phyloP scores from a whole-genome alignment of 2,797 vertebrate genomes.

The Poecilia velifera region DNA sequence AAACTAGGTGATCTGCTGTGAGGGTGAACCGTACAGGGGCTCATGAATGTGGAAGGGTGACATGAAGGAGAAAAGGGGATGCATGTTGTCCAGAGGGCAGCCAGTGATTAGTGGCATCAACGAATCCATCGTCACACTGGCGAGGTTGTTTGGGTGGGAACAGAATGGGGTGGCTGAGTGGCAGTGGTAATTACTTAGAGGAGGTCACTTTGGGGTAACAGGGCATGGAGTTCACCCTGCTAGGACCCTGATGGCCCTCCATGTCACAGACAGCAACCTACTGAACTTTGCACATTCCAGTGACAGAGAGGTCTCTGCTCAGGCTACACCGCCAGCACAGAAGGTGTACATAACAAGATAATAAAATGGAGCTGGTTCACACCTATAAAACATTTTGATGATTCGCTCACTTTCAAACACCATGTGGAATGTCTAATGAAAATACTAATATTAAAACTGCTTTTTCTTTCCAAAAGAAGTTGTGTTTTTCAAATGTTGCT shows the following conservation, averaged over 20 bases:
- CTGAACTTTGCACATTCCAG: conserved; percentile 45
- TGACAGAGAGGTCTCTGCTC: conserved; percentile 51
- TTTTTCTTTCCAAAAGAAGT: too few species aligned
- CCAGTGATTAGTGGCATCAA: conserved; percentile 74
- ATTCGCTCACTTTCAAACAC: not conserved
- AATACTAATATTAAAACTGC: too few species aligned
- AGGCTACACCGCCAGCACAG: conserved; percentile 22
- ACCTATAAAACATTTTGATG: too few species aligned
- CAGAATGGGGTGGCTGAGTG: conserved; percentile 60
- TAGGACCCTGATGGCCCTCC: conserved; percentile 25
- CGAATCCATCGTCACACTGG: conserved; percentile 53
- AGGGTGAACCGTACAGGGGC: conserved; percentile 45
- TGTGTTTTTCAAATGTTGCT: too few species aligned
- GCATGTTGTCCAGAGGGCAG: conserved; percentile 62
- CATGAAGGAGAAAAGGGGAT: conserved; percentile 56
- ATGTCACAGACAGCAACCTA: conserved; percentile 65
- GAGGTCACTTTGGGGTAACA: conserved; percentile 62
- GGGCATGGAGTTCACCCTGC: conserved; percentile 37
- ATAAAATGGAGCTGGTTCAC: too few species aligned
- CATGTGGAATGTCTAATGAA: too few species aligned
- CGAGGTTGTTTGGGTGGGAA: conserved; percentile 68
- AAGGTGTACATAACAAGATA: conserved; percentile 27
- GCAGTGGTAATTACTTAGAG: conserved; percentile 73
- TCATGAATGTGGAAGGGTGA: conserved; percentile 50
- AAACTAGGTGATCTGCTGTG: conserved; percentile 42